Percentiles rank a stretch among this genome's conserved stretches.
These are phyloP conservation scores for Artemia sp. DNA, from an alignment of 2,888 invertebrate genomes.

Conservation along the genomic window DNA sequence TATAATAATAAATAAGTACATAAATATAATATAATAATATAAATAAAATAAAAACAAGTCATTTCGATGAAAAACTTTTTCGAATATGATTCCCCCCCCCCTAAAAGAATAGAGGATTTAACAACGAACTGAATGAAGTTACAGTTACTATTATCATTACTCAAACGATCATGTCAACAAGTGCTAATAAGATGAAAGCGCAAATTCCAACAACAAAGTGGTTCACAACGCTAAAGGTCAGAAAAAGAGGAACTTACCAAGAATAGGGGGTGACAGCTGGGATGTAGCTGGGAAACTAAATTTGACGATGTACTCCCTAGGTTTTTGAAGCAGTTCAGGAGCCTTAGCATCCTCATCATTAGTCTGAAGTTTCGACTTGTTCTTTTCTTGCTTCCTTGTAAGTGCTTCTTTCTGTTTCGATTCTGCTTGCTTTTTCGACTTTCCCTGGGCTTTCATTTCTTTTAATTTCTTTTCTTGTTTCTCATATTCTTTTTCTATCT, in stretches of 20 bases:
- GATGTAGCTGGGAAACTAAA: conserved; percentile 95
- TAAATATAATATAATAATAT: no score
- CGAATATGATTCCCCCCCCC: no score
- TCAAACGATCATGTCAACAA: no score
- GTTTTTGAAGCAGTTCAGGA: conserved; percentile 67
- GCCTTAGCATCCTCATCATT: conserved; percentile 55
- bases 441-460: conserved; percentile 82
- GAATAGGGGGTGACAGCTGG: conserved; percentile 85
- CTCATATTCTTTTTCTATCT: conserved; percentile 90
- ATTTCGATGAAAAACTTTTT: no score
- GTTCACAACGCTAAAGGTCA: neutral
- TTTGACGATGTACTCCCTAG: conserved; percentile 91
- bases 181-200: no score
- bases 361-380: conserved; percentile 48
- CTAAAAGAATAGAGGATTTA: no score
- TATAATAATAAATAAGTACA: no score
- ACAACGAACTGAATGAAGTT: no score
- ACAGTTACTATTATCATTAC: no score
- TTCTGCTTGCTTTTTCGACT: conserved; percentile 86
- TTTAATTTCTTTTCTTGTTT: conserved; percentile 93
- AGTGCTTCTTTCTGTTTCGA: conserved; percentile 80
- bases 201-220: no score
- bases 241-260: conserved; percentile 46
- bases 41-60: no score
- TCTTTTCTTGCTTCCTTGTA: conserved; percentile 82